A percentile compares a stretch with the other conserved stretches of the same genome.
Conservation (phyloP, 2,888 invertebrate genomes). For the Cheilosia pagana region DNA sequence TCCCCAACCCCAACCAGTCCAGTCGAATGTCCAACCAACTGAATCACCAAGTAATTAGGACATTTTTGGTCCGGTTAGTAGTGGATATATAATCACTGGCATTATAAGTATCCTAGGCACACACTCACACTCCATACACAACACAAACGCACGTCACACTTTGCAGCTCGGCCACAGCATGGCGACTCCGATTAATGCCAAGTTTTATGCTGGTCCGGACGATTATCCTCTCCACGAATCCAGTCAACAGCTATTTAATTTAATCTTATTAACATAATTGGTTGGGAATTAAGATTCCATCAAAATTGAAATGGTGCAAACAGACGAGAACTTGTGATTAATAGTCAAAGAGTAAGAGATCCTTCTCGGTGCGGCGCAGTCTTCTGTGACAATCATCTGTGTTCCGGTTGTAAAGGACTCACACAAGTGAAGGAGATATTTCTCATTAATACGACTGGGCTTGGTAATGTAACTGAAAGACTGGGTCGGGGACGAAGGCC, state of each 20-base stretch:
- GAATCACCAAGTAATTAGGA: conserved; percentile 49
- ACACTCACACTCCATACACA: not conserved
- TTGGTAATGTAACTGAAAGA: too few species aligned
- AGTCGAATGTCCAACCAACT: conserved; percentile 24
- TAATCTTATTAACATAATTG: conserved; percentile 67
- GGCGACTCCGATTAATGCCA: conserved; percentile 26
- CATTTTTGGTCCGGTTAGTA: conserved; percentile 35
- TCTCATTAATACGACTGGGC: conserved; percentile 6
- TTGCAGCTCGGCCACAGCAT: not conserved
- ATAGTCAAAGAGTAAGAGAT: not conserved
- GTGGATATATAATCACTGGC: conserved; percentile 2
- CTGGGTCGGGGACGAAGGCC: not conserved
- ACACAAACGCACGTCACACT: not conserved
- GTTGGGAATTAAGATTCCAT: conserved; percentile 55
- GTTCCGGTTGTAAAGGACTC: not conserved
- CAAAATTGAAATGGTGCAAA: not conserved
- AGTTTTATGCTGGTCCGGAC: conserved; percentile 24
- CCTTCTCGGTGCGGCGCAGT: conserved; percentile 12
- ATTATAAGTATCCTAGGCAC: not conserved
- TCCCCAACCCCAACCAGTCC: not conserved
- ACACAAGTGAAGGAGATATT: not conserved
- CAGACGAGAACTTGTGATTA: conserved; percentile 11
- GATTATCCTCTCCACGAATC: conserved; percentile 11
- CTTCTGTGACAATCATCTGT: conserved; percentile 10
- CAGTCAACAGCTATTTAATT: conserved; percentile 54